Conservation (phyloP, 1,140 invertebrate species). For the Panagrolaimus sp. region DNA sequence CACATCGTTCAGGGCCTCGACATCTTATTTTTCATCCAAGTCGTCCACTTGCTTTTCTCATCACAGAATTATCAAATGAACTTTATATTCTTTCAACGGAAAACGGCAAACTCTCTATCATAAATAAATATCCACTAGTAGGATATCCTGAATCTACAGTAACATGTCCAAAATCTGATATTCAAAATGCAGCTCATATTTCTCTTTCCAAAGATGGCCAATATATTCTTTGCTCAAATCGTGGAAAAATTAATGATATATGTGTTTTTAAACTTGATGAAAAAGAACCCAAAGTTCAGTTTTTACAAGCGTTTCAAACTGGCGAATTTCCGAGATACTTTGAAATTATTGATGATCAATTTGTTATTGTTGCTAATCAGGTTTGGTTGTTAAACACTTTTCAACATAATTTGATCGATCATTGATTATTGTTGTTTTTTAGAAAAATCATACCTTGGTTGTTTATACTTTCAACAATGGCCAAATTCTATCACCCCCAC, state of each 20-base stretch:
- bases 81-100: constrained; percentile 10
- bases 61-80: constrained; percentile 19
- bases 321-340: constrained; percentile 22
- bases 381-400: too few species aligned
- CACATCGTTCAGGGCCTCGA: constrained; percentile 16
- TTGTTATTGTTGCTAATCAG: constrained; percentile 13
- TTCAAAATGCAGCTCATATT: constrained; percentile 23
- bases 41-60: constrained; percentile 16
- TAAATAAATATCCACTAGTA: not conserved
- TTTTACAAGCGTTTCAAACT: not conserved
- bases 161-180: not conserved
- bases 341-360: constrained; percentile 16
- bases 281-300: not conserved
- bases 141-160: not conserved
- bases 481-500: too few species aligned
- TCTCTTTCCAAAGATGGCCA: constrained; percentile 13
- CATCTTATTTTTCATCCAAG: constrained; percentile 20
- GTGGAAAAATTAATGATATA: constrained; percentile 13
- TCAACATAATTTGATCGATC: too few species aligned
- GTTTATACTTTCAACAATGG: too few species aligned
- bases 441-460: too few species aligned
- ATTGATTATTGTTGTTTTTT: too few species aligned
- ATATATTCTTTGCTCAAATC: constrained; percentile 20
- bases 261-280: not conserved
- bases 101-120: not conserved